Percentiles rank a stretch among this genome's conserved stretches.
phyloP scores from a whole-genome alignment of 1,140 invertebrate species.

The Plutomurus gul region DNA sequence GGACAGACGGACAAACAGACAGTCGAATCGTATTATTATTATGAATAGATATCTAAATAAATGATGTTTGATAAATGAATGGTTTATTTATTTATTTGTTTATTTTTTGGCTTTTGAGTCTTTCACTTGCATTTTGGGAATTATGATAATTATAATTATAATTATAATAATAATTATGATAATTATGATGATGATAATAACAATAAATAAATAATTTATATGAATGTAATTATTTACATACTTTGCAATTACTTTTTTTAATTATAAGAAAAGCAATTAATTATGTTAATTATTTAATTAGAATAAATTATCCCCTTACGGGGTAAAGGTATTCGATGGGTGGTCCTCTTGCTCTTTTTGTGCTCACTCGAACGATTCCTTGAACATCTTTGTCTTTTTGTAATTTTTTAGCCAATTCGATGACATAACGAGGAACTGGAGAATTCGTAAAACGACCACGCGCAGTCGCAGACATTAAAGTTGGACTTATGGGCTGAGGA shows the following conservation, averaged over 20 bases:
- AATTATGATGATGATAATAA: not conserved
- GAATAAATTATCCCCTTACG: conserved; percentile 37
- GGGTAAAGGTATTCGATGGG: conserved; percentile 52
- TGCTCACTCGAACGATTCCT: conserved; percentile 49
- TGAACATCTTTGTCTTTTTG: conserved; percentile 48
- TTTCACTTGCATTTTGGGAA: not conserved
- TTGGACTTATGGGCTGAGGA: conserved; percentile 46
- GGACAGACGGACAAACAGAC: too few relatives aligned
- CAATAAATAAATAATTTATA: not conserved
- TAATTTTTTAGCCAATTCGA: conserved; percentile 51
- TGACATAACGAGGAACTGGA: conserved; percentile 46
- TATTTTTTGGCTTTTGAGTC: not conserved
- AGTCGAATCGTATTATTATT: too few relatives aligned
- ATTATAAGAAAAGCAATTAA: not conserved
- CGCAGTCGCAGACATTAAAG: conserved; percentile 33
- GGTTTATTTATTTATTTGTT: too few relatives aligned
- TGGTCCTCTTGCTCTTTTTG: conserved; percentile 36
- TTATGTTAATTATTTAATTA: not conserved
- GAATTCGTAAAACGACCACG: not conserved
- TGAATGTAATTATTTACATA: not conserved
- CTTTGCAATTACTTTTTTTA: not conserved
- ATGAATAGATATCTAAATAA: too few relatives aligned
- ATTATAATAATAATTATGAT: too few relatives aligned
- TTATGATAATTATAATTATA: too few relatives aligned
- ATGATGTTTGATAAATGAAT: too few relatives aligned